Conservation (phyloP, 2,888 invertebrate genomes). For the Troides oblongomaculatus region DNA sequence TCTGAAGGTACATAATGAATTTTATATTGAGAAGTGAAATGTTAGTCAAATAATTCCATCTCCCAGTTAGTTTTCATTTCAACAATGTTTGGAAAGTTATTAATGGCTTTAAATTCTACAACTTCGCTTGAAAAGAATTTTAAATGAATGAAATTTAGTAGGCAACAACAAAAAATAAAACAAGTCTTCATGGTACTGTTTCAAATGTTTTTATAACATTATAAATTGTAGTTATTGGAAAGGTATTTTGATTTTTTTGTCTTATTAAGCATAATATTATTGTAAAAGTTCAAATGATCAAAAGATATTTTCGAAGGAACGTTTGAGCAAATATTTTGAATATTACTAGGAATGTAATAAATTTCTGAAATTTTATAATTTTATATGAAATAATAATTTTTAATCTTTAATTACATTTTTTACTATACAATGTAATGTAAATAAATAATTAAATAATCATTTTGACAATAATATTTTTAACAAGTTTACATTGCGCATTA, state of each 20-base stretch:
- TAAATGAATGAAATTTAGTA: slow-evolving; percentile 51
- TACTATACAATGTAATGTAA: too few species aligned
- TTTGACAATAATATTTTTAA: slow-evolving; percentile 2
- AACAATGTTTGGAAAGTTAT: slow-evolving; percentile 72
- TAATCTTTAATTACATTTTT: too few species aligned
- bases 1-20: slow-evolving; percentile 25
- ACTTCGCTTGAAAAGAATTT: slow-evolving; percentile 46
- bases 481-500: slow-evolving; percentile 16
- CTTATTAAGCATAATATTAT: too few species aligned
- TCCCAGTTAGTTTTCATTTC: slow-evolving; percentile 71
- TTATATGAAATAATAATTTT: too few species aligned
- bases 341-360: too few species aligned
- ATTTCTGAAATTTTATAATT: too few species aligned
- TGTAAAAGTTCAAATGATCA: too few species aligned
- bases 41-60: slow-evolving; percentile 70
- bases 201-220: not conserved
- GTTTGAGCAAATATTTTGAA: too few species aligned
- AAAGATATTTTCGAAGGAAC: too few species aligned
- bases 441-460: not conserved
- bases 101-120: slow-evolving; percentile 60
- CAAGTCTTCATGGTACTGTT: not conserved
- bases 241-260: too few species aligned
- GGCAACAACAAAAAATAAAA: slow-evolving; percentile 51
- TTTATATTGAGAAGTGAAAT: slow-evolving; percentile 46
- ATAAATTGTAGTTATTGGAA: not conserved